phyloP scores from a whole-genome alignment of 2,888 invertebrate species.

The Cyaniris semiargus region DNA sequence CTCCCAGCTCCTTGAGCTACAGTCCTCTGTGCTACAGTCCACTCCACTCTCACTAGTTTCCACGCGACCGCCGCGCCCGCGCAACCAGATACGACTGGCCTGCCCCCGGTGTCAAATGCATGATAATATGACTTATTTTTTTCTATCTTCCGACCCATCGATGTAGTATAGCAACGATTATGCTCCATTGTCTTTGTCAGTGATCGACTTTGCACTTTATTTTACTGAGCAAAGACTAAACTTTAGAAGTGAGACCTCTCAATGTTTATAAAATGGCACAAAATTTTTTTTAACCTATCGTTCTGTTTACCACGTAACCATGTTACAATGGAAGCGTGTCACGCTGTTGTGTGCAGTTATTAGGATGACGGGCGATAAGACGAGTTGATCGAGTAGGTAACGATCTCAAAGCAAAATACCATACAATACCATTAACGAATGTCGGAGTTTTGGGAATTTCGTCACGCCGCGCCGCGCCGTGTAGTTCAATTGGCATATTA shows the following conservation, averaged over 20 bases:
- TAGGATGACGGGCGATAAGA: background rate
- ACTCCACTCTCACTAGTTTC: conserved; percentile 2
- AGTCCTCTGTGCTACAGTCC: background rate
- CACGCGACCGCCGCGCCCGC: background rate
- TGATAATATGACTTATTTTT: conserved; percentile 29
- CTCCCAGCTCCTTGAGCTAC: background rate
- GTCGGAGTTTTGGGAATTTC: background rate
- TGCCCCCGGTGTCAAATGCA: conserved; percentile 14
- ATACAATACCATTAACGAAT: background rate
- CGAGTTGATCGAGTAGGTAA: background rate
- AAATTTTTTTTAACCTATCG: too few relatives aligned
- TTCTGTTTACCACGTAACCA: background rate
- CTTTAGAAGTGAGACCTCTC: too few relatives aligned
- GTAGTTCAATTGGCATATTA: background rate
- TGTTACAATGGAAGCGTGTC: background rate
- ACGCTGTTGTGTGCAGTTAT: background rate
- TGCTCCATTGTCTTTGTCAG: background rate
- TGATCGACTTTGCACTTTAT: background rate
- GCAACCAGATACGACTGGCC: conserved; percentile 10
- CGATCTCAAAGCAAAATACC: background rate
- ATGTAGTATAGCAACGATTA: background rate
- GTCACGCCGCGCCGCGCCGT: background rate
- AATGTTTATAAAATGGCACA: too few relatives aligned
- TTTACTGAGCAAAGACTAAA: background rate
- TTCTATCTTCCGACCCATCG: conserved; percentile 19